A percentile compares a stretch with the other conserved stretches of the same genome.
phyloP scores from a whole-genome alignment of 1,140 invertebrate genomes.

The Babylonia areolata region DNA sequence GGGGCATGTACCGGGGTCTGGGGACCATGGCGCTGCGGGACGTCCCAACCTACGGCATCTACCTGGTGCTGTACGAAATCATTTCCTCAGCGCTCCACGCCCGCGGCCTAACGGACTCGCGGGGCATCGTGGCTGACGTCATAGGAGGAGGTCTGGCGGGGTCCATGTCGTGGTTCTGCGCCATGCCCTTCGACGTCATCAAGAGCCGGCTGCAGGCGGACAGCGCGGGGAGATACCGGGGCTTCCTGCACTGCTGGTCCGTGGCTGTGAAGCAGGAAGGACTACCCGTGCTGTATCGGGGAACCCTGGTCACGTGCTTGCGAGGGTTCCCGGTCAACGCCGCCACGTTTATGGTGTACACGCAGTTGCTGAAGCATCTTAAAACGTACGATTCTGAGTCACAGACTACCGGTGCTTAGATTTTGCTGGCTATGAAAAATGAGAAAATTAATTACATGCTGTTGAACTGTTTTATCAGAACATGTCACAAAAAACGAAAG shows the following conservation, averaged over 20 bases:
- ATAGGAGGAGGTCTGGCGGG: constrained; percentile 80
- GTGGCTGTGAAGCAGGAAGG: constrained; percentile 58
- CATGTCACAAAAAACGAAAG: neutral
- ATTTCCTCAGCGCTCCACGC: constrained; percentile 3
- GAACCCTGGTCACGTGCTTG: constrained; percentile 53
- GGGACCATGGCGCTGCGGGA: constrained; percentile 31
- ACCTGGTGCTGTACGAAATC: constrained; percentile 36
- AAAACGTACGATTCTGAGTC: neutral
- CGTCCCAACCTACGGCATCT: constrained; percentile 42
- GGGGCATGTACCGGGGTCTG: constrained; percentile 22
- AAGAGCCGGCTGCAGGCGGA: constrained; percentile 72
- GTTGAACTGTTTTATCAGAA: too few relatives aligned
- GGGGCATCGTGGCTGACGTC: constrained; percentile 52
- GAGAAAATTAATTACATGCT: too few relatives aligned
- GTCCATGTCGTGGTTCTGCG: constrained; percentile 68
- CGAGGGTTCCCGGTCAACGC: constrained; percentile 71
- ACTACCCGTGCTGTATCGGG: constrained; percentile 62
- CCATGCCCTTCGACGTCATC: constrained; percentile 73
- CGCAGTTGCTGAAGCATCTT: constrained; percentile 22
- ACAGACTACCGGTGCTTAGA: too few relatives aligned
- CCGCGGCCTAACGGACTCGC: constrained; percentile 23
- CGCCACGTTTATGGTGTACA: constrained; percentile 78
- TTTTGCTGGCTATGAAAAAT: too few relatives aligned
- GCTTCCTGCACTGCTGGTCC: constrained; percentile 47
- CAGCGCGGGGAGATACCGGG: constrained; percentile 31